Evolutionary conservation across 2,797 vertebrate genomes (phyloP), one percentile per base, ranked within the genome.

Genomic region (Ibycter americanus): DNA sequence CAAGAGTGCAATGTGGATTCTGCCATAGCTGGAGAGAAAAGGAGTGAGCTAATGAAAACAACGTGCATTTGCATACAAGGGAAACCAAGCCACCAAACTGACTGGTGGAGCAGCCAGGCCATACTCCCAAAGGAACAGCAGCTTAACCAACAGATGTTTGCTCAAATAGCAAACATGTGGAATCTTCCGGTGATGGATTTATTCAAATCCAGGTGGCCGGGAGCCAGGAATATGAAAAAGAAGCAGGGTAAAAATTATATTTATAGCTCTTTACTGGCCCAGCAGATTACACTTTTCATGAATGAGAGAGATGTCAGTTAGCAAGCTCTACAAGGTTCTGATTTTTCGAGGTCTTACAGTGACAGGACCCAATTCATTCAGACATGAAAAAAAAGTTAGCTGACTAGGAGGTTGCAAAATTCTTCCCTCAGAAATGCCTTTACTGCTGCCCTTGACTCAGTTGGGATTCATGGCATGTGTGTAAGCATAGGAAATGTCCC

Each of bases 141-240:
- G 89, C 73, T 96, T 95, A 97, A 90, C 94, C 96, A 95, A 92
- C 93, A 97, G 96, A 96, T 96, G 95, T 97, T 93, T 96, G 92
- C 89, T 96, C 79, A 90, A 96, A 96, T 71, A 97, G 92, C 93
- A 96, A 97, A 95, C 96, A 96, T 96, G 94, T 96, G 95, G 96
- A 94, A 94, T 96, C 95, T 96, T 96, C 94, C 55, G 54, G 92
- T 96, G 93, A 96, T 96, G 93, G 95, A 96, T 96, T 96, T 96
- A 90, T 96, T 96, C 95, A 96, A 95, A 93, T 97, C 92, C 89
- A 96, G 87, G 89, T 96, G 94, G 95, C 94, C 62, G 68, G 49
- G 26, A 88, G 96, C 93, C 96, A 96, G 92, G 31, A 95, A 93
- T 95, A 96, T 70, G 86, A 88, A 91, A 95, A 95, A 87, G 65